Evolutionary conservation across 2,888 invertebrate genomes (phyloP), one percentile per base, ranked within the genome.

Genomic region (Brenthis ino): DNA sequence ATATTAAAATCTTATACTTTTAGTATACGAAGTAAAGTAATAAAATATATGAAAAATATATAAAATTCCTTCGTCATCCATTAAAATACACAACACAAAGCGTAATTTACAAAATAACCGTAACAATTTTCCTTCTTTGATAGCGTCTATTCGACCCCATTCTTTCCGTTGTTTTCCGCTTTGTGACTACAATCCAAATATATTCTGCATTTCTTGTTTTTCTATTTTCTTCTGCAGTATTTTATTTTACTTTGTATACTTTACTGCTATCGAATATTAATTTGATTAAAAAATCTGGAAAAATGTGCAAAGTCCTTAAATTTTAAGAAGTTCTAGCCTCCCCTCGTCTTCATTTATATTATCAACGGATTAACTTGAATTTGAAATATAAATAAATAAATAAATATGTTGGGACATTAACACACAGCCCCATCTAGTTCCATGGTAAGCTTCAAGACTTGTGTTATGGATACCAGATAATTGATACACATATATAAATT

Each of bases 61-160:
- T 43, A 2, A 63, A 63, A 53, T 63, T 53, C 20, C 33, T 20
- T 53, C 65, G 57, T 66, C 51, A 66, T 60, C 16, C 63, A 57
- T 47, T 48, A 51, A 47, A 69, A 69, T 57, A 57, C 57, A 66
- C 53, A 66, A 20, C 33, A 66, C 61, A 57, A 66, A 63, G 48
- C 11, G 60, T 61, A 66, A 63, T 57, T 66, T 69, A 57, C 61
- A 66, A 61, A 57, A 69, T 66, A 66, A 57, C 69, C 63, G 63
- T 69, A 69, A 69, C 63, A 69, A 28, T 69, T 63, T 65, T 65
- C 69, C 53, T 57, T 63, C 61, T 57, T 65, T 69, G 63, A 66
- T 63, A 63, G 66, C 65, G 28, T 69, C 57, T 66, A 69, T 69
- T 69, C 57, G 69, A 69, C 69, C 69, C 56, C 66, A 63, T 69